Evolutionary conservation across 2,797 vertebrate species (phyloP).

Genomic region (Fundulus diaphanus): DNA sequence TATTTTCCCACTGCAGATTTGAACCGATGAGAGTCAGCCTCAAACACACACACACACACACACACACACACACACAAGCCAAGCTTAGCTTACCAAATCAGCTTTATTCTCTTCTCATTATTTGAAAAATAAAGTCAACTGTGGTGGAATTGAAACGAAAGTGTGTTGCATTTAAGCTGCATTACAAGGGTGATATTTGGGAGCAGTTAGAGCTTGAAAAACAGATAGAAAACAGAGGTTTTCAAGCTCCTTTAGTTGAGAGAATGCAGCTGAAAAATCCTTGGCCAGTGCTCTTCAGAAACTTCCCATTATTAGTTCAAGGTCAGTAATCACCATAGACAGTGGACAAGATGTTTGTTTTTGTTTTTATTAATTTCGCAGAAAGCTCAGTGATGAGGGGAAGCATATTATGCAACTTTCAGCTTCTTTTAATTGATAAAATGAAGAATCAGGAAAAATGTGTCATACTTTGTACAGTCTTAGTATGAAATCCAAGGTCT

Average conservation of each 20-base stretch:
- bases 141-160: conserved; percentile 39
- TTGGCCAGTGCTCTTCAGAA: conserved; percentile 46
- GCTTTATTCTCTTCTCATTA: conserved; percentile 5
- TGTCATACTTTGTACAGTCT: not conserved
- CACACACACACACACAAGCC: not conserved
- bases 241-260: conserved; percentile 27
- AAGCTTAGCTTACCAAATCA: not conserved
- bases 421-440: not conserved
- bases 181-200: conserved; percentile 31
- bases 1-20: not conserved
- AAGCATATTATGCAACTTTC: conserved; percentile 17
- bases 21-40: not conserved
- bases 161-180: conserved; percentile 28
- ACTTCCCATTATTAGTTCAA: conserved; percentile 59
- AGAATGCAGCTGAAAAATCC: conserved; percentile 21
- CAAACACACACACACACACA: too few relatives aligned
- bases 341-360: not conserved
- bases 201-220: conserved; percentile 29
- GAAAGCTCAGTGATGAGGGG: conserved; percentile 21
- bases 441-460: not conserved
- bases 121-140: conserved; percentile 40
- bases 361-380: conserved; percentile 16
- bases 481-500: not conserved
- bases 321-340: conserved; percentile 43
- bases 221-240: conserved; percentile 29